phyloP scores from a whole-genome alignment of 2,888 invertebrate species.

The Mimas tiliae region DNA sequence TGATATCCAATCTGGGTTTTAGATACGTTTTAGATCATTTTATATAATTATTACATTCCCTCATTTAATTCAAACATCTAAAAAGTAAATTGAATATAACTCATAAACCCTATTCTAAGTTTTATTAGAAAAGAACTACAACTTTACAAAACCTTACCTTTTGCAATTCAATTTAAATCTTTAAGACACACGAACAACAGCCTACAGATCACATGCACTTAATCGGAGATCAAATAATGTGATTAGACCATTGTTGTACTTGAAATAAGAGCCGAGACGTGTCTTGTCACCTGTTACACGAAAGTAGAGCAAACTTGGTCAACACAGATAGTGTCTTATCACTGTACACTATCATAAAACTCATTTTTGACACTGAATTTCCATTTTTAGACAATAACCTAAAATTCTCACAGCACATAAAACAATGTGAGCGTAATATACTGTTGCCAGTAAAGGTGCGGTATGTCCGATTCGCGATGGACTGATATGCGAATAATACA shows the following conservation, averaged over 20 bases:
- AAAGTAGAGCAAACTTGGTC: slow-evolving; percentile 69
- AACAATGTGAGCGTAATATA: neutral
- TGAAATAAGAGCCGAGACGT: slow-evolving; percentile 39
- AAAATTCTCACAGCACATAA: neutral
- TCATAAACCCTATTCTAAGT: neutral
- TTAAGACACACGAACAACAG: neutral
- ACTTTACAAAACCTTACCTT: slow-evolving; percentile 7
- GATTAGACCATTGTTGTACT: slow-evolving; percentile 12
- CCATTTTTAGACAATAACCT: slow-evolving; percentile 6
- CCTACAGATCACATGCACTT: neutral
- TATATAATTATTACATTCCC: too few relatives aligned
- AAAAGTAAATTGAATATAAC: neutral
- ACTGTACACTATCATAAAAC: slow-evolving; percentile 73
- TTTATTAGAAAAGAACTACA: neutral
- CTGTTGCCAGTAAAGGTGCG: slow-evolving; percentile 16
- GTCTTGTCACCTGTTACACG: slow-evolving; percentile 60
- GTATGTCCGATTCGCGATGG: slow-evolving; percentile 27
- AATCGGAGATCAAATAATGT: slow-evolving; percentile 9
- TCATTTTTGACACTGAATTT: slow-evolving; percentile 54
- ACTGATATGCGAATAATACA: slow-evolving; percentile 57
- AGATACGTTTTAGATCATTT: neutral
- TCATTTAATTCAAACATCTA: neutral
- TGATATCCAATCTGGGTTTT: neutral
- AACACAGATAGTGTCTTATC: slow-evolving; percentile 70
- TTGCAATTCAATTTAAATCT: neutral